Base-by-base conservation (phyloP, 2,113 vertebrate genomes). In the Piaya cayana region DNA sequence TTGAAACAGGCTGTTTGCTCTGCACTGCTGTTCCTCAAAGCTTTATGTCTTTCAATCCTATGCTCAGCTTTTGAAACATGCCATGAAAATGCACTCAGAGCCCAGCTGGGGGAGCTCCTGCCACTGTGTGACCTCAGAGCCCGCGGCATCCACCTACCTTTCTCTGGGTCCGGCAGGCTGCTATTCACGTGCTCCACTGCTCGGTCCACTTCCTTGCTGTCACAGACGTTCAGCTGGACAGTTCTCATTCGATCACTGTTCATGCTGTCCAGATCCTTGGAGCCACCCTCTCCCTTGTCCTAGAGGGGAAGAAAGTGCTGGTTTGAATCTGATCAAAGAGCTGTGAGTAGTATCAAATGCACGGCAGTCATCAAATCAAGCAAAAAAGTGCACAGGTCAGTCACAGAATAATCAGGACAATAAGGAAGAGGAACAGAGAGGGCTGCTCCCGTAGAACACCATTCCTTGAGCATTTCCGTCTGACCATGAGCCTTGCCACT, bases 201-300 rank as follows among this genome's bases (percentile, higher is more conserved):
- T 60, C 75, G 96, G 8, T 97, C 97, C 23, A 98, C 91, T 32
- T 98, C 98, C 45, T 98, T 97, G 11, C 95, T 95, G 60, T 96
- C 97, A 78, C 98, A 98, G 53, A 98, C 98, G 0, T 98, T 98
- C 53, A 98, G 97, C 93, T 98, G 98, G 25, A 98, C 32, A 2
- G 98, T 98, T 85, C 96, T 97, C 97, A 98, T 87, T 12, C 97
- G 94, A 68, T 98, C 97, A 20, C 98, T 97, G 8, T 98, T 98
- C 97, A 98, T 94, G 80, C 75, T 67, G 79, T 98, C 98, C 91
- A 98, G 95, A 5, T 98, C 97, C 93, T 97, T 97, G 83, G 95
- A 96, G 15, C 98, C 98, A 21, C 88, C 96, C 16, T 95, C 90
- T 59, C 97, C 98, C 78, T 98, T 98, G 82, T 98, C 97, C 98